Evolutionary conservation across 1,140 invertebrate species (phyloP), one percentile per base, ranked within the genome.

Genomic region (Drosophila elegans): DNA sequence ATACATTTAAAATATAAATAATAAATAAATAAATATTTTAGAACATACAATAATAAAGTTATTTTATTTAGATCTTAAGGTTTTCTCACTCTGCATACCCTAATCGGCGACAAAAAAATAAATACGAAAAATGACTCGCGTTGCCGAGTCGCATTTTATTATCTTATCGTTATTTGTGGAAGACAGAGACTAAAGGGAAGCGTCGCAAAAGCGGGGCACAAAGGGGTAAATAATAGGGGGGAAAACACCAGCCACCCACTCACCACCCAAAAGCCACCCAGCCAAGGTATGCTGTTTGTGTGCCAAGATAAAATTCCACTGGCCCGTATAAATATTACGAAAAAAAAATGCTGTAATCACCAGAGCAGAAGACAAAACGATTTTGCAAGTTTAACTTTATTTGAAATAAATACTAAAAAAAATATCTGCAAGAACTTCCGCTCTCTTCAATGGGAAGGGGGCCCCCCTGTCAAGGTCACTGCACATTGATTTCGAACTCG

Each of bases 401-500:
- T 55, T 56, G 3, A 5, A 4, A n/a, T 5, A 32, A 13, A 16
- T 52, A 12, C 6, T n/a, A n/a, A 25, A 32, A 32, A 3, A 7
- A 39, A 44, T 3, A 66, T 62, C 39, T 21, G 16, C 62, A 5
- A 49, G 44, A 67, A 66, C 63, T 64, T 46, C 16, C 44, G 32
- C 13, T 62, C 7, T 3, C 10, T 27, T 9, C 12, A 2, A 4
- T 21, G 32, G 41, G 29, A 9, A 10, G n/a, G 32, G n/a, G 32
- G 13, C 13, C 25, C 10, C 25, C 6, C 9, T 52, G 49, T 68
- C 62, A 68, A 68, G 48, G 64, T 64, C 64, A 68, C 29, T 68
- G 64, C 64, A 67, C 64, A 68, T 44, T 51, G 61, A 67, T 67
- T 64, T 44, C 38, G 9, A 66, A 53, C 61, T 67, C 45, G 66